A percentile compares a stretch with the other conserved stretches of the same genome.
phyloP scores from a whole-genome alignment of 2,797 vertebrate genomes.

The Alexandromys oeconomus region DNA sequence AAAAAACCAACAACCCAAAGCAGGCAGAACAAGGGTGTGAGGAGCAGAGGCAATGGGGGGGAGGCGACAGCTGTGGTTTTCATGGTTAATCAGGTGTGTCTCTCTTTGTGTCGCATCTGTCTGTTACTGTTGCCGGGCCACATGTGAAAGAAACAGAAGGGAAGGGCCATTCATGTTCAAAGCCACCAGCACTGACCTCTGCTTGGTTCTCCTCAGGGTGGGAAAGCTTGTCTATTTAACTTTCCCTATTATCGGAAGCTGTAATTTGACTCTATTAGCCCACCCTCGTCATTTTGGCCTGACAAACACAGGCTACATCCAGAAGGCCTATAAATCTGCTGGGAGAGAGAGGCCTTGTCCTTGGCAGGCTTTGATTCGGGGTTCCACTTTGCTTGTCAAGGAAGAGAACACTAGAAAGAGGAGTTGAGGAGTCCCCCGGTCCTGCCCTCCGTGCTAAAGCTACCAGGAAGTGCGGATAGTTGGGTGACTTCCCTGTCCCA shows the following conservation, averaged over 20 bases:
- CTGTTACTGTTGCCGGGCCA: constrained; percentile 85
- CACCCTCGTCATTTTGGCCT: constrained; percentile 81
- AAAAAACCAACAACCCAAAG: constrained; percentile 29
- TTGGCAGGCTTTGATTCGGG: constrained; percentile 7
- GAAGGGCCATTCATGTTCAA: constrained; percentile 81
- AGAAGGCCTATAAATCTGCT: constrained; percentile 54
- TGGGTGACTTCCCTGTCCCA: background rate
- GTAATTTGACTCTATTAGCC: constrained; percentile 80
- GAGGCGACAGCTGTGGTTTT: constrained; percentile 86
- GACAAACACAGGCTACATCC: constrained; percentile 76
- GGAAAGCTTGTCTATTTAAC: constrained; percentile 84
- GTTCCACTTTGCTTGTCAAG: constrained; percentile 48
- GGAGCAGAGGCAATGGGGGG: constrained; percentile 54
- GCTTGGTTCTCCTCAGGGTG: constrained; percentile 78
- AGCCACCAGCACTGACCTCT: constrained; percentile 82
- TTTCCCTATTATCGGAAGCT: constrained; percentile 83
- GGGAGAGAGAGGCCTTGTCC: constrained; percentile 35
- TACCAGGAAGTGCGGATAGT: accelerated
- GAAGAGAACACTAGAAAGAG: constrained; percentile 4
- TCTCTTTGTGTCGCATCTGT: constrained; percentile 88
- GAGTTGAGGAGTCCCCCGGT: background rate
- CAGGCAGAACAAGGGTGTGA: constrained; percentile 75
- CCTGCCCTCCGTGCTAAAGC: background rate
- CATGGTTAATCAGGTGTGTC: constrained; percentile 89
- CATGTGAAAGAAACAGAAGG: constrained; percentile 82